Evolutionary conservation across 2,888 invertebrate genomes (phyloP).

Genomic region (Scotopteryx bipunctaria): DNA sequence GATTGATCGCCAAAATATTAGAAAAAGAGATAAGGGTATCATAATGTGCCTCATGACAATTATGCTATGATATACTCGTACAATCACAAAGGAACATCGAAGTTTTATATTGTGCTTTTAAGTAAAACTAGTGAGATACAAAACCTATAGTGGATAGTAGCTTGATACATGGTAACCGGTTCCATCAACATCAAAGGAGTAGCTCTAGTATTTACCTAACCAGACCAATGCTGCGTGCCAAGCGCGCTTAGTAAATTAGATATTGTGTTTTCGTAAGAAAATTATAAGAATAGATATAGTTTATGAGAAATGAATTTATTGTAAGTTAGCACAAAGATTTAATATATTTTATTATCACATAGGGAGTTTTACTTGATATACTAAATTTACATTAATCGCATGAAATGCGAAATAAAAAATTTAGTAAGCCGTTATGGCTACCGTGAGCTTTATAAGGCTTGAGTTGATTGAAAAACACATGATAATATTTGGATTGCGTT

Average conservation of each 20-base stretch:
- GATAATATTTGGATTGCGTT: slow-evolving; percentile 19
- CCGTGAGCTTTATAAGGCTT: slow-evolving; percentile 64
- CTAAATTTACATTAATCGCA: slow-evolving; percentile 76
- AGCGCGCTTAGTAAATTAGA: slow-evolving; percentile 72
- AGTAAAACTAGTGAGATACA: slow-evolving; percentile 51
- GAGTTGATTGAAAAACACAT: slow-evolving; percentile 34
- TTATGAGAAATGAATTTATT: slow-evolving; percentile 81
- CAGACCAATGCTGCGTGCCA: slow-evolving; percentile 79
- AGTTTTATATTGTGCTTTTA: slow-evolving; percentile 56
- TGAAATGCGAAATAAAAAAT: slow-evolving; percentile 69
- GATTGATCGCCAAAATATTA: slow-evolving; percentile 8
- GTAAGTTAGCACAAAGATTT: slow-evolving; percentile 84
- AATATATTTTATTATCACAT: slow-evolving; percentile 83
- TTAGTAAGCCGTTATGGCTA: slow-evolving; percentile 61
- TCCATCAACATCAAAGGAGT: slow-evolving; percentile 50
- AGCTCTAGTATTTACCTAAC: slow-evolving; percentile 56
- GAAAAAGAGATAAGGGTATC: slow-evolving; percentile 7
- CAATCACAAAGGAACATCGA: slow-evolving; percentile 63
- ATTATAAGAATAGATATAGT: slow-evolving; percentile 72
- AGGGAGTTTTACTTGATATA: slow-evolving; percentile 79
- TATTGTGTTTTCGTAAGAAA: slow-evolving; percentile 70
- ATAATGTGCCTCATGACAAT: slow-evolving; percentile 59
- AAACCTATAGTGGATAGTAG: slow-evolving; percentile 49
- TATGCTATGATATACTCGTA: slow-evolving; percentile 52
- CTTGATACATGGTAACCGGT: slow-evolving; percentile 36